Conservation (phyloP, 2,113 vertebrate genomes). For the Lepus europaeus region DNA sequence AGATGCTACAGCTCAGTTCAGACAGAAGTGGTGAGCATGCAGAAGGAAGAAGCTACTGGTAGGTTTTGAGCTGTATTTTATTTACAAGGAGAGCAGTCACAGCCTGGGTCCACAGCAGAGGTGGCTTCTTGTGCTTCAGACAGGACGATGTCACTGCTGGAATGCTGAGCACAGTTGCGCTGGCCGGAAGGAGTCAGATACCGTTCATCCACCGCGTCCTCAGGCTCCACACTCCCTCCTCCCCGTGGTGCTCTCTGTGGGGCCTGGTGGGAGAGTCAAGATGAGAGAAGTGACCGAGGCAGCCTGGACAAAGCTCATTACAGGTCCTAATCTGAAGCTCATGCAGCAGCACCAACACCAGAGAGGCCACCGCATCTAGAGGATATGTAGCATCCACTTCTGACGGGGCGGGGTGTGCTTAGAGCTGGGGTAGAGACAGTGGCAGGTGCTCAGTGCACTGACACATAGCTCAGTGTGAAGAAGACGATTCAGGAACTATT, state of each 20-base stretch:
- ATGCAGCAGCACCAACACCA: neutral
- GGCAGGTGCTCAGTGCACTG: neutral
- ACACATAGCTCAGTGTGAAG: neutral
- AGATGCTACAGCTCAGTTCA: neutral
- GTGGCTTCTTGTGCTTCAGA: conserved; percentile 86
- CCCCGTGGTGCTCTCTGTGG: conserved; percentile 91
- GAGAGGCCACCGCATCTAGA: neutral
- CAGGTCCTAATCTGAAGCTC: neutral
- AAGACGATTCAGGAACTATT: neutral
- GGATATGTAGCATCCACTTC: neutral
- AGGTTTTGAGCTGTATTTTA: too few relatives aligned
- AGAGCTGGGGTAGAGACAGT: neutral
- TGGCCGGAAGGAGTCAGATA: conserved; percentile 88
- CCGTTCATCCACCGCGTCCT: conserved; percentile 89
- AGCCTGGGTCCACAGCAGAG: conserved; percentile 86
- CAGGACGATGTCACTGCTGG: conserved; percentile 88
- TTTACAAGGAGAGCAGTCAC: conserved; percentile 84
- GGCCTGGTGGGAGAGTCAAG: conserved; percentile 81
- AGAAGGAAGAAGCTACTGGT: too few relatives aligned
- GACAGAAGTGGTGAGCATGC: too few relatives aligned
- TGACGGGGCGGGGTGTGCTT: neutral
- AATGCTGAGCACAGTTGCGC: conserved; percentile 88
- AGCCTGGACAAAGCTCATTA: neutral
- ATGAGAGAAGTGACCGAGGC: neutral
- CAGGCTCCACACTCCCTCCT: conserved; percentile 90